phyloP scores from a whole-genome alignment of 1,140 invertebrate genomes.

The Ceratosolen solmsi region DNA sequence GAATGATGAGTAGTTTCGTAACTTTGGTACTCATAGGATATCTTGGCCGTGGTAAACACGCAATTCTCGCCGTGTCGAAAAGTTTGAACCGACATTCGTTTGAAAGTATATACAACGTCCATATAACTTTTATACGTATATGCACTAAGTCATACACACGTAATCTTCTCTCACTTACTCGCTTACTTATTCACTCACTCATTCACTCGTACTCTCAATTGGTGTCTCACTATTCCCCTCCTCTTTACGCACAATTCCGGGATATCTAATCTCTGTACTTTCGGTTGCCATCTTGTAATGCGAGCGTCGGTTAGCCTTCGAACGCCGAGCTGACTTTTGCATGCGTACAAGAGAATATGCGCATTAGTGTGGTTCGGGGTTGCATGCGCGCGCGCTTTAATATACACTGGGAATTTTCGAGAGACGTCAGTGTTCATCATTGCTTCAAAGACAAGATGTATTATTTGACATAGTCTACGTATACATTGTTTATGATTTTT shows the following conservation, averaged over 20 bases:
- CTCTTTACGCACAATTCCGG: slow-evolving; percentile 22
- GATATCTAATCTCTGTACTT: slow-evolving; percentile 65
- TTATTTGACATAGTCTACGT: background rate
- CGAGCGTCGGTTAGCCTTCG: slow-evolving; percentile 50
- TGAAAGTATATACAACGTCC: background rate
- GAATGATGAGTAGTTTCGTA: background rate
- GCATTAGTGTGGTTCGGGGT: too few relatives aligned
- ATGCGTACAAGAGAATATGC: too few relatives aligned
- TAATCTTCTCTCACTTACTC: background rate
- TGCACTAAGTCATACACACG: background rate
- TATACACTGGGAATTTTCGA: slow-evolving; percentile 31
- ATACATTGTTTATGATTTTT: background rate
- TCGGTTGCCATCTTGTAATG: slow-evolving; percentile 65
- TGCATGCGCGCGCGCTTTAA: background rate
- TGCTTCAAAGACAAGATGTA: slow-evolving; percentile 10
- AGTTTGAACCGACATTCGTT: background rate
- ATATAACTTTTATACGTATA: background rate
- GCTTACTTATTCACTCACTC: background rate
- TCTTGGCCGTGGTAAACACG: background rate
- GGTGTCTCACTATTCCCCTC: background rate
- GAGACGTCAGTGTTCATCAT: slow-evolving; percentile 4
- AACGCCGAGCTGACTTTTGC: slow-evolving; percentile 1
- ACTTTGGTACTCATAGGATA: background rate
- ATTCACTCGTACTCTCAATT: background rate
- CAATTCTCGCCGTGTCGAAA: background rate